Conservation (phyloP, 2,113 vertebrate genomes). For the Gulo gulo region DNA sequence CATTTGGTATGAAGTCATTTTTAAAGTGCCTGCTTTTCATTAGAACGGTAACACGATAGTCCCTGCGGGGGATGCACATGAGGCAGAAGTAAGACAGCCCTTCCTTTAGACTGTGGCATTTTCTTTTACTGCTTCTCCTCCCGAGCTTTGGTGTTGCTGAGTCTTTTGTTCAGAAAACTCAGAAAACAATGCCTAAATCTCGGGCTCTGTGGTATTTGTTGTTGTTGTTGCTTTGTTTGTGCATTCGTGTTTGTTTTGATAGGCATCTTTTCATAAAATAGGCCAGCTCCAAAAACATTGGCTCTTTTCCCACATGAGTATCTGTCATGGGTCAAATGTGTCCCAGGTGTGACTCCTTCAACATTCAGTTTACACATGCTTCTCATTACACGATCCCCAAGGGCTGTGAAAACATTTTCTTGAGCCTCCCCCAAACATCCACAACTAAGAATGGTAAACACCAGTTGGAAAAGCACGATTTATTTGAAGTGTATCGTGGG, state of each 20-base stretch:
- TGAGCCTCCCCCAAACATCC: slow-evolving; percentile 40
- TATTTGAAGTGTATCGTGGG: not conserved
- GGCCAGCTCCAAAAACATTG: not conserved
- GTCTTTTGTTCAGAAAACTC: not conserved
- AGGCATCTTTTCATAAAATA: not conserved
- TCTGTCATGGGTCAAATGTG: not conserved
- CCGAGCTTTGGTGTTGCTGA: not conserved
- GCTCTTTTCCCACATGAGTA: not conserved
- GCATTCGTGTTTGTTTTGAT: not conserved
- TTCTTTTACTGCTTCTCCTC: not conserved
- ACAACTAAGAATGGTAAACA: not conserved
- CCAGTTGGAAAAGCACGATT: slow-evolving; percentile 7
- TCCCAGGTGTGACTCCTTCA: slow-evolving; percentile 10
- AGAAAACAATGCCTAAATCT: not conserved
- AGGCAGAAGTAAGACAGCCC: not conserved
- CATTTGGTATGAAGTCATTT: slow-evolving; percentile 63
- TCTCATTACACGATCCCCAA: slow-evolving; percentile 60
- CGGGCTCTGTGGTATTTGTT: not conserved
- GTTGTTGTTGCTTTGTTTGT: not conserved
- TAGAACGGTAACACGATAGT: slow-evolving; percentile 56
- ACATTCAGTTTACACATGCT: slow-evolving; percentile 17
- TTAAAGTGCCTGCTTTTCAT: slow-evolving; percentile 61
- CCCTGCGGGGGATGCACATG: not conserved
- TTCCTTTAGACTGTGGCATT: not conserved
- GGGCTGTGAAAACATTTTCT: slow-evolving; percentile 57